Evolutionary conservation across 1,140 invertebrate genomes (phyloP), one percentile per base, ranked within the genome.

Genomic region (Halyomorpha halys): DNA sequence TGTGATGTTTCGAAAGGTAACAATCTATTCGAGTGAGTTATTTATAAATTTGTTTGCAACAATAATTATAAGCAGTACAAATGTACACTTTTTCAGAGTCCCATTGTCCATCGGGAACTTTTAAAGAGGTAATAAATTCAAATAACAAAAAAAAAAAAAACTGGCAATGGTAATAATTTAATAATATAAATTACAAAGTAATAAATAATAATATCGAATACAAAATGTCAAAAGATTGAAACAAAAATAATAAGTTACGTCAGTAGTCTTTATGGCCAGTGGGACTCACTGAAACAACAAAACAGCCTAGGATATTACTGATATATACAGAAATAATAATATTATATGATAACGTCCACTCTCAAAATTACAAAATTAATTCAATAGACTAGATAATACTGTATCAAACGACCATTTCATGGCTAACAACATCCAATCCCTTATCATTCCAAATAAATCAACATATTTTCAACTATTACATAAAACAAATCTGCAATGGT

Each of bases 371-470:
- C 59, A 60, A 60, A 60, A 60, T 44, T 44, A 60, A 60, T 18
- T 60, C 59, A 60, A 56, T 60, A 60, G 64, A 65, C 64, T 65
- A 65, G 64, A 65, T 65, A 65, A 65, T 65, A 65, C 64, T 65
- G 64, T 53, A 49, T 53, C 44, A 60, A 39, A 18, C 59, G 34
- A 60, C 59, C 59, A 53, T 63, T 63, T 53, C 27, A 63, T 51
- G 62, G 62, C 25, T 60, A 19, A 19, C 39, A 59, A 27, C 47
- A 9, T 53, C 49, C 8, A 53, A 21, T 53, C 49, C 49, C 49
- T 25, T 19, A 30, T 39, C 34, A 44, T 44, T 60, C 27, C n/a
- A 60, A 19, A 18, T 60, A 60, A 60, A 44, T 44, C 30, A 44
- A 44, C 18, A 25, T 53, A 21, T 53, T 53, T 53, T 53, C 23